Conservation (phyloP, 2,797 vertebrate species). For the Eulemur rubriventer region DNA sequence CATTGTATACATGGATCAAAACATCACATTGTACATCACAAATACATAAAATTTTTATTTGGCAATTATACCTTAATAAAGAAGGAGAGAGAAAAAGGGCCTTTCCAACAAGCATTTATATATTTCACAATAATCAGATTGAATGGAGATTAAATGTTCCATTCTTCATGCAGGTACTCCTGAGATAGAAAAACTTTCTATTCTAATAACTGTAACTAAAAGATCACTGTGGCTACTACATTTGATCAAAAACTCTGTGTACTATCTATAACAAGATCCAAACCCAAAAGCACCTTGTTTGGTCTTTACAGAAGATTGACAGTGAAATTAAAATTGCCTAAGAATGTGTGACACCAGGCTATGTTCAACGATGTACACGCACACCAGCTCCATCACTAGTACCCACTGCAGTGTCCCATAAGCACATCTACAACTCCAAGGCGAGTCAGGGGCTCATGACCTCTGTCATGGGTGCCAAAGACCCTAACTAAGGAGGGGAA, state of each 20-base stretch:
- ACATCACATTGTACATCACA: neutral
- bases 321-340: neutral
- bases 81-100: neutral
- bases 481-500: too few species aligned
- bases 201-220: neutral
- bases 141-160: neutral
- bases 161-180: neutral
- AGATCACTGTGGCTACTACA: neutral
- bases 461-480: accelerated
- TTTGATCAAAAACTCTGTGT: neutral
- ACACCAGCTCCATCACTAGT: accelerated
- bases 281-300: neutral
- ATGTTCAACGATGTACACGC: accelerated
- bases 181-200: neutral
- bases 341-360: neutral
- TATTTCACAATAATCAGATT: neutral
- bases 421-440: accelerated
- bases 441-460: neutral
- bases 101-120: neutral
- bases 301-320: neutral
- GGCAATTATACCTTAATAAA: neutral
- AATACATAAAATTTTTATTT: neutral
- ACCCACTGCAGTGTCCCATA: accelerated
- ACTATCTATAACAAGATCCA: neutral
- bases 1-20: neutral